A percentile compares a stretch with the other conserved stretches of the same genome.
phyloP scores from a whole-genome alignment of 2,797 vertebrate genomes.

The Periparus ater region DNA sequence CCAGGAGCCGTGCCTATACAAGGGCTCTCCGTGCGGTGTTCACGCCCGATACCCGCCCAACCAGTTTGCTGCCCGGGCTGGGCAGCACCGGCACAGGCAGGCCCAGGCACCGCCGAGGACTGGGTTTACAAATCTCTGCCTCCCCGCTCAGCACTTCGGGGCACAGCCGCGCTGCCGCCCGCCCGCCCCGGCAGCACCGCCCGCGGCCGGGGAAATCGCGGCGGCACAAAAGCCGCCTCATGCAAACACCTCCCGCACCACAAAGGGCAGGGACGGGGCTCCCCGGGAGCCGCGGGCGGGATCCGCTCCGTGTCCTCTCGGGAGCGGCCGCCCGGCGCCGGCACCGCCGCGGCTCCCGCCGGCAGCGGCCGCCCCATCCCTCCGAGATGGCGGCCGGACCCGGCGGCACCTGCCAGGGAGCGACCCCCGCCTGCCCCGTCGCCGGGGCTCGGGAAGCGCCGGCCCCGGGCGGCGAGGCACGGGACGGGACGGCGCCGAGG shows the following conservation, averaged over 20 bases:
- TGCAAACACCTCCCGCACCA: background rate
- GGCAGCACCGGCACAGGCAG: conserved; percentile 25
- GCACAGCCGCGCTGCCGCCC: background rate
- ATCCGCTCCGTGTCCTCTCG: background rate
- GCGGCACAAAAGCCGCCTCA: background rate
- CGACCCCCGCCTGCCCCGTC: background rate
- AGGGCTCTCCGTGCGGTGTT: background rate
- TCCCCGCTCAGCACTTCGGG: background rate
- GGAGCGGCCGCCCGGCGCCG: background rate
- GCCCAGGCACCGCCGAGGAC: background rate
- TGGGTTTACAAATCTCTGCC: background rate
- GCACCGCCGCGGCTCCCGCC: background rate
- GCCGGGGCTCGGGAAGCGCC: background rate
- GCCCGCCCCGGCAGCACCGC: background rate
- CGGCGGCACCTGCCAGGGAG: background rate
- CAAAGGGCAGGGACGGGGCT: background rate
- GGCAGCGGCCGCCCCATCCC: background rate
- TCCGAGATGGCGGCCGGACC: background rate
- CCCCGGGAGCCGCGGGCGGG: background rate
- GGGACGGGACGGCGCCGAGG: background rate
- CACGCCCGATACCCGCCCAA: conserved; percentile 30
- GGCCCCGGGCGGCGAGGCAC: background rate
- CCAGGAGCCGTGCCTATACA: background rate
- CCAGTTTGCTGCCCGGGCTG: conserved; percentile 17
- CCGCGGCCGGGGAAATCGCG: conserved; percentile 3